A percentile compares a stretch with the other conserved stretches of the same genome.
Evolutionary conservation across 2,797 vertebrate genomes (phyloP).

Genomic region (Oreochromis mossambicus): DNA sequence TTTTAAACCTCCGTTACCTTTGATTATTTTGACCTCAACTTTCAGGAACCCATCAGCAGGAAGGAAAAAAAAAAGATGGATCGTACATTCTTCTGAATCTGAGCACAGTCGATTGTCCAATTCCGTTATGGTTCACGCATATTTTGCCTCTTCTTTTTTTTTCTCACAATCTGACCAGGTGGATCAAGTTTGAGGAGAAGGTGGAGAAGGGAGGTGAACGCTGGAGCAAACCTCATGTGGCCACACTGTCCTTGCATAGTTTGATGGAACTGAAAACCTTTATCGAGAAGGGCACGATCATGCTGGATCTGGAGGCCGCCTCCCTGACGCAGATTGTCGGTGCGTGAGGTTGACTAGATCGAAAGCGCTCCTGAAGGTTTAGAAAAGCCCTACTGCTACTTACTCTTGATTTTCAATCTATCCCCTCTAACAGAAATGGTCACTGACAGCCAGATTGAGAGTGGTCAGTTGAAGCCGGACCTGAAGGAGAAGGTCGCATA

Average conservation of each 20-base stretch:
- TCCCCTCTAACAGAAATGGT: conserved; percentile 80
- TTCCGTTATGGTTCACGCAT: not conserved
- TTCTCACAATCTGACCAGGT: conserved; percentile 66
- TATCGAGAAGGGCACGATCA: conserved; percentile 92
- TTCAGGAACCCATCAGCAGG: not conserved
- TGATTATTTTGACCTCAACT: not conserved
- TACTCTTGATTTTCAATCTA: not conserved
- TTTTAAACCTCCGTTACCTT: not conserved
- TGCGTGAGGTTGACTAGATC: conserved; percentile 56
- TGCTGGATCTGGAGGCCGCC: conserved; percentile 89
- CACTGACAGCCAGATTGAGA: conserved; percentile 90
- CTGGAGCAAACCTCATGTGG: conserved; percentile 97
- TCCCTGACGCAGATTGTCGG: conserved; percentile 92
- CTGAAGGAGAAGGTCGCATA: conserved; percentile 94
- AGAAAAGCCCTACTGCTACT: not conserved
- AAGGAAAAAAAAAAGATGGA: not conserved
- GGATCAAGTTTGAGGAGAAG: conserved; percentile 99
- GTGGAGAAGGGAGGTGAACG: conserved; percentile 95
- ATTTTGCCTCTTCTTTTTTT: not conserved
- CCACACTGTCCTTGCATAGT: conserved; percentile 83
- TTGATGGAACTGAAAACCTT: conserved; percentile 90
- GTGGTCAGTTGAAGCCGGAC: conserved; percentile 84
- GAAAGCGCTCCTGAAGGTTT: not conserved
- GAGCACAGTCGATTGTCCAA: not conserved
- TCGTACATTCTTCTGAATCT: not conserved